A percentile compares a stretch with the other conserved stretches of the same genome.
Evolutionary conservation across 2,797 vertebrate genomes (phyloP).

Genomic region (Sciurus vulgaris): DNA sequence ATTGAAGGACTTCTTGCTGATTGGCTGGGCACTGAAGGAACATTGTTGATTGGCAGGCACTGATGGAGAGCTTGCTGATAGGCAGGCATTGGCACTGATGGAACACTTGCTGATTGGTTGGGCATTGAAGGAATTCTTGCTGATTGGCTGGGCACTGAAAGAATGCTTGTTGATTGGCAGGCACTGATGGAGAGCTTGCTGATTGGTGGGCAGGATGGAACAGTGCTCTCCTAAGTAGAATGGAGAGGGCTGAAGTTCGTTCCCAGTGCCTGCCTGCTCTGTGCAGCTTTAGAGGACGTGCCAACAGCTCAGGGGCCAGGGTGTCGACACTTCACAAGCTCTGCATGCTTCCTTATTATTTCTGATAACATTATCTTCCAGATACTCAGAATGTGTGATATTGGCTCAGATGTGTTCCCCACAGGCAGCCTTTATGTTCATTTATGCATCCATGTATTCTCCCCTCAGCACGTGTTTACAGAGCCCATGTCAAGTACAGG

Average conservation of each 20-base stretch:
- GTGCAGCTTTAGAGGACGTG: neutral
- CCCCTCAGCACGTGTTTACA: constrained; percentile 45
- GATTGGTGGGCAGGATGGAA: too few relatives aligned
- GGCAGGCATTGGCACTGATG: too few relatives aligned
- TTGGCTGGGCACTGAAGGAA: too few relatives aligned
- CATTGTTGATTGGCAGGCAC: too few relatives aligned
- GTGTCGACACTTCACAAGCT: neutral
- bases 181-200: too few relatives aligned
- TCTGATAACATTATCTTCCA: neutral
- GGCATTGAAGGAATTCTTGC: neutral
- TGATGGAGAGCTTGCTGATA: too few relatives aligned
- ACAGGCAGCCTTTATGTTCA: neutral
- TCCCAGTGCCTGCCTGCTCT: neutral
- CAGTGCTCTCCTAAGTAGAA: neutral
- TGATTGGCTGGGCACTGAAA: neutral
- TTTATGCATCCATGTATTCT: neutral
- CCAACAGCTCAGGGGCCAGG: neutral
- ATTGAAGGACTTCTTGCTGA: too few relatives aligned
- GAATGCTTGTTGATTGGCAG: too few relatives aligned
- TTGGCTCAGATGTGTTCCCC: neutral
- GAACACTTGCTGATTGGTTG: neutral
- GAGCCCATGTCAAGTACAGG: neutral
- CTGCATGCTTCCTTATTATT: neutral
- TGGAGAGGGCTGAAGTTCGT: neutral
- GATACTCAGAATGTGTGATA: neutral